phyloP scores from a whole-genome alignment of 35 echinoderm and acorn worm genomes.

The Amphiura filiformis region DNA sequence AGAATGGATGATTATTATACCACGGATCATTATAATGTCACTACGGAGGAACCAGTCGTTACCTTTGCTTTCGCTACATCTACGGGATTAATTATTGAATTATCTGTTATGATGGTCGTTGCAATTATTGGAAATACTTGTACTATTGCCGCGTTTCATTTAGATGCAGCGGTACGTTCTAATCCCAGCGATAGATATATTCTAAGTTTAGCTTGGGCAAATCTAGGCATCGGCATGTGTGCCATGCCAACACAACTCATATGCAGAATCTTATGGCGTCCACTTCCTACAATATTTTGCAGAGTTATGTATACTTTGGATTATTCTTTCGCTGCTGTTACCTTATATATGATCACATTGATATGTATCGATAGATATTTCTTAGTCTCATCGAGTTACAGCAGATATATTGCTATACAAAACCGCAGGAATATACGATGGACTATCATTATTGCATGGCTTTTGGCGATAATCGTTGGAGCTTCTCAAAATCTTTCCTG shows the following conservation, averaged over 20 bases:
- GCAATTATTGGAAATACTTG: not conserved
- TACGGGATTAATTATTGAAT: not conserved
- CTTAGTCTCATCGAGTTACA: not conserved
- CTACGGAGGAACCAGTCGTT: too few species aligned
- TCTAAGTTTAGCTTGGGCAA: slow-evolving; percentile 4
- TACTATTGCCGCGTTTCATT: not conserved
- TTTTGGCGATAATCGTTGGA: not conserved
- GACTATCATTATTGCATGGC: not conserved
- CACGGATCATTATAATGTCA: too few species aligned
- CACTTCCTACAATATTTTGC: not conserved
- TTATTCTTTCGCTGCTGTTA: not conserved
- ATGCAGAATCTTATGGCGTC: not conserved
- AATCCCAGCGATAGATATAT: not conserved
- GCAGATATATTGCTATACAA: not conserved
- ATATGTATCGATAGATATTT: slow-evolving; percentile 4
- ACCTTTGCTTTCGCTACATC: not conserved
- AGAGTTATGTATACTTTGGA: not conserved
- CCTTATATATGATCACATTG: not conserved
- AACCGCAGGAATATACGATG: not conserved
- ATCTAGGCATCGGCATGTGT: not conserved
- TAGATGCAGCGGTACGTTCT: not conserved
- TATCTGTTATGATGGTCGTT: not conserved
- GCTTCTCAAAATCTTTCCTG: not conserved
- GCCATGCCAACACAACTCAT: not conserved
- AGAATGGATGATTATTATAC: too few species aligned